Evolutionary conservation across 2,113 vertebrate genomes (phyloP).

Genomic region (Maccullochella peelii): DNA sequence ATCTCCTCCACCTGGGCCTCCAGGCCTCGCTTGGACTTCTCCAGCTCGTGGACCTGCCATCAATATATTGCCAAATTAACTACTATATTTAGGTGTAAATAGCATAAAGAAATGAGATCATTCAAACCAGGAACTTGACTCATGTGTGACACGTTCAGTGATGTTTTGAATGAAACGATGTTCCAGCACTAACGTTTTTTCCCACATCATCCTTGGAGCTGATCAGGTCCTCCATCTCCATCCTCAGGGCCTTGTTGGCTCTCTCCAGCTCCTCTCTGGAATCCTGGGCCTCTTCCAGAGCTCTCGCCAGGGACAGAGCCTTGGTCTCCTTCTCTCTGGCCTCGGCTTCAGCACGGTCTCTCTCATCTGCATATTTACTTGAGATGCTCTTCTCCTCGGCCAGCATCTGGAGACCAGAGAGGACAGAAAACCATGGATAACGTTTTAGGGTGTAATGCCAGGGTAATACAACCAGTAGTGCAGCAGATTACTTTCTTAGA

Average conservation of each 20-base stretch:
- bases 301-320: conserved; percentile 89
- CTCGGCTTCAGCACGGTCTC: conserved; percentile 94
- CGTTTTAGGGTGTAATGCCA: neutral
- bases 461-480: neutral
- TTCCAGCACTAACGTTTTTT: conserved; percentile 89
- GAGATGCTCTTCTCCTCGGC: conserved; percentile 96
- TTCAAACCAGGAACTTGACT: neutral
- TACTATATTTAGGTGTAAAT: neutral
- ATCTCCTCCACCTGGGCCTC: conserved; percentile 96
- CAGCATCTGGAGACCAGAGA: conserved; percentile 86
- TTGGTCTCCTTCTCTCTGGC: conserved; percentile 96
- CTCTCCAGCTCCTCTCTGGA: conserved; percentile 92
- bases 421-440: neutral
- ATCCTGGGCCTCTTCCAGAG: conserved; percentile 91
- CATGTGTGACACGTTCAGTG: neutral
- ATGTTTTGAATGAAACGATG: neutral
- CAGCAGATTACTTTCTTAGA: neutral
- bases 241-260: conserved; percentile 89
- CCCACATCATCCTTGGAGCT: conserved; percentile 98
- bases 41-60: conserved; percentile 93
- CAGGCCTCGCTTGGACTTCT: conserved; percentile 94
- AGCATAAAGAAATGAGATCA: neutral
- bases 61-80: conserved; percentile 11
- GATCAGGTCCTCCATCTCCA: conserved; percentile 96
- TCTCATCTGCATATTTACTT: conserved; percentile 92